Conservation (phyloP, 92 coral and sea anemone genomes). For the Anthopleura xanthogrammica region DNA sequence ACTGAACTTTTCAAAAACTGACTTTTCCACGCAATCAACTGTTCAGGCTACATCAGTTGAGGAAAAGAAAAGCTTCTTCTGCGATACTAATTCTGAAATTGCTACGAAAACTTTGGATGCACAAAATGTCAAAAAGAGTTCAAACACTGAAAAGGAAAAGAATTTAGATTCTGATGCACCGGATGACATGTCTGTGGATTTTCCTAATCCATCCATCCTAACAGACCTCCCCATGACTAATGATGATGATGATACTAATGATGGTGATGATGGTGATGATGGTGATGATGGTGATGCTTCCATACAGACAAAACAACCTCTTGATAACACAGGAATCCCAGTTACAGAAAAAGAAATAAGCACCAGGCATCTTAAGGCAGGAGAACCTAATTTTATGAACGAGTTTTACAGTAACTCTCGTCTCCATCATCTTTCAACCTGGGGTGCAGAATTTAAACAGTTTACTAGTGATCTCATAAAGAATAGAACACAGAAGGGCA, state of each 20-base stretch:
- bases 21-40: background rate
- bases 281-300: no score
- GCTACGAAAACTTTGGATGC: background rate
- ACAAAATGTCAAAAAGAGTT: background rate
- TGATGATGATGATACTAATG: no score
- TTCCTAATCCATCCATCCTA: background rate
- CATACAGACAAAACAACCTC: background rate
- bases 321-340: background rate
- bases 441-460: slow-evolving; percentile 95
- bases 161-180: background rate
- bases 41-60: background rate
- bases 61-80: background rate
- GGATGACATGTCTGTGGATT: background rate
- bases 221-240: no score
- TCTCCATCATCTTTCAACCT: slow-evolving; percentile 85
- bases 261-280: no score
- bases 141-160: background rate
- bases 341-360: background rate
- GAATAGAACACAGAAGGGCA: slow-evolving; percentile 37
- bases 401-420: slow-evolving; percentile 91
- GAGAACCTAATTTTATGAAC: slow-evolving; percentile 87
- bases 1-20: slow-evolving; percentile 30
- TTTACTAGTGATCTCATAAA: slow-evolving; percentile 78
- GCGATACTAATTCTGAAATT: background rate
- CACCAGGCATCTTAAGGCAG: slow-evolving; percentile 64